Percentiles rank a stretch among this genome's conserved stretches.
Conservation (phyloP, 2,113 vertebrate genomes). For the cattle (Bos taurus) region DNA sequence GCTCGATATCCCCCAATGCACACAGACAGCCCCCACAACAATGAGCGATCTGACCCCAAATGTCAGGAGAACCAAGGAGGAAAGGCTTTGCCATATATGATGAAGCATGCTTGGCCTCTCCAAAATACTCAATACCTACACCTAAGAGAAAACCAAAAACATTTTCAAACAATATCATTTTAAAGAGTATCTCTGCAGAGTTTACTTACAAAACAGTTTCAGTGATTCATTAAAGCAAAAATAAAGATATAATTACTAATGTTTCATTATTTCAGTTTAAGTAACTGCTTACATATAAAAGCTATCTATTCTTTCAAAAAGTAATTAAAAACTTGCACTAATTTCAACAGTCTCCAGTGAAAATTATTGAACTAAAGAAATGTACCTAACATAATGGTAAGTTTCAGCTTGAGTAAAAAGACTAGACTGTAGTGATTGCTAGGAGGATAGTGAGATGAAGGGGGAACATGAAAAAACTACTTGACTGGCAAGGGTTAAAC, state of each 20-base stretch:
- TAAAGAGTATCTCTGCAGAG: background rate
- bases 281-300: background rate
- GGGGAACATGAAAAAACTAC: background rate
- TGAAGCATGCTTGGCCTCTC: background rate
- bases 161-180: background rate
- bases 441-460: background rate
- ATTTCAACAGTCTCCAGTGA: background rate
- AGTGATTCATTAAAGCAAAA: background rate
- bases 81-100: background rate
- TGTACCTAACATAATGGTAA: background rate
- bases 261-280: background rate
- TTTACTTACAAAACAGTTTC: background rate
- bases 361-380: background rate
- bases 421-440: background rate
- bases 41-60: background rate
- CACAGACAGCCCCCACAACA: background rate
- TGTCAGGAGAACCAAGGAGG: background rate
- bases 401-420: background rate
- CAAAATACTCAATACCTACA: background rate
- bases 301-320: background rate
- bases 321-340: background rate
- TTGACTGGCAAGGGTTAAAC: constrained; percentile 38
- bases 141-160: background rate
- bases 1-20: background rate
- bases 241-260: background rate